Base-by-base conservation (phyloP, 1,140 invertebrate genomes). In the Sarcophaga peregrina region DNA sequence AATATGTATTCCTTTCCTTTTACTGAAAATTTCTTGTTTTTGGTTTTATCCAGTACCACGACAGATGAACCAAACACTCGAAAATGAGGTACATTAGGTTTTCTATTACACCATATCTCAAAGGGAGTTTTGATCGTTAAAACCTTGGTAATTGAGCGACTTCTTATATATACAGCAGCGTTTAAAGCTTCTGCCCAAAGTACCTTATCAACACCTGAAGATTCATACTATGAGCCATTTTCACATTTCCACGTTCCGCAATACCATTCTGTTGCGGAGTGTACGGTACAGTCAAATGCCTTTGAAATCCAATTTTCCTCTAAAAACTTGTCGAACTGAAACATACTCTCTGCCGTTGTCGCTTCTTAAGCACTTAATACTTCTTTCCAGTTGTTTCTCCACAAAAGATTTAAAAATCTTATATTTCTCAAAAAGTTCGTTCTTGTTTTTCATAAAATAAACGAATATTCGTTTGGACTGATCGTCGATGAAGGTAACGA, bases 401-500 rank as follows among this genome's bases (percentile, higher is more conserved):
- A 15, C 74, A 15, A 47, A 5, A 9, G 17, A 9, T 48, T 75
- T 46, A 46, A 75, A 75, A 3, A 75, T 17, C 10, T 17, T 46
- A 46, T 47, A 75, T 75, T 75, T 75, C 13, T 75, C 73, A 45
- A 46, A 46, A 75, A 17, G 37, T 46, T 75, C 13, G 8, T 37
- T 13, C 11, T 75, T 75, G 11, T 15, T 45, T 13, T 15, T 17
- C 37, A 75, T 13, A 75, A 75, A 75, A 46, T 75, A 75, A 46
- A 75, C 73, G 13, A 75, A 75, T 9, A 75, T 17, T 46, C 73
- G 13, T 5, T 37, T 37, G 10, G 73, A 75, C 37, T 46, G 45
- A 46, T 75, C 73, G 73, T 75, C 73, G 9, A 75, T 75, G 46
- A 75, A 75, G 0, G 73, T 75, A 15, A 75, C 11, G 46, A 75